phyloP scores from a whole-genome alignment of 2,888 invertebrate species.

The Xiphydria camelus region DNA sequence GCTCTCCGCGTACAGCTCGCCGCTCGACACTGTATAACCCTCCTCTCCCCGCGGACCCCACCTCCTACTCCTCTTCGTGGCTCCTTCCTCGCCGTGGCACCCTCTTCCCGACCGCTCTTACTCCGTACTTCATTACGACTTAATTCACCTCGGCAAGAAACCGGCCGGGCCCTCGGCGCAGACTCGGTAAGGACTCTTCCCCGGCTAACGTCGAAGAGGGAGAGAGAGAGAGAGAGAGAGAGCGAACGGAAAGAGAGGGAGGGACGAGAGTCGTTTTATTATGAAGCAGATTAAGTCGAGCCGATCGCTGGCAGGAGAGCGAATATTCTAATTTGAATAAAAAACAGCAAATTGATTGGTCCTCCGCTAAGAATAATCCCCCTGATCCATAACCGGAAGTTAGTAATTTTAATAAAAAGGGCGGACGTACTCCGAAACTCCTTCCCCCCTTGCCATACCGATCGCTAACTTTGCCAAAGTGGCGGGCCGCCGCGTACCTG shows the following conservation, averaged over 20 bases:
- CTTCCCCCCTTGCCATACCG: no score
- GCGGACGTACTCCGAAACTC: no score
- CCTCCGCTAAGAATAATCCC: constrained; percentile 26
- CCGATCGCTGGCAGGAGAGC: constrained; percentile 10
- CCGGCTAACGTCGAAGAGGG: constrained; percentile 7
- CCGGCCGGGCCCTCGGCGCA: constrained; percentile 13
- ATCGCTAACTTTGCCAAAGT: no score
- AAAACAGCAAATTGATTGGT: constrained; percentile 38
- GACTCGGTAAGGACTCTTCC: no score
- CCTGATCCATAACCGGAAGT: constrained; percentile 44
- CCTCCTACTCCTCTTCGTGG: not conserved
- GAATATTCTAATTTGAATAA: constrained; percentile 22
- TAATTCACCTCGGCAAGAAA: constrained; percentile 38
- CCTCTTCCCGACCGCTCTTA: constrained; percentile 1
- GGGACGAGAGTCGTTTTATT: constrained; percentile 6
- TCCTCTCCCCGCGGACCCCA: no score
- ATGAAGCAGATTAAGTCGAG: constrained; percentile 1
- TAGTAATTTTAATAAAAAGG: constrained; percentile 43
- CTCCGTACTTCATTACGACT: constrained; percentile 41
- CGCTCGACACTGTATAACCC: no score
- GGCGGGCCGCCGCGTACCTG: no score
- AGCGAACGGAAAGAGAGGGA: constrained; percentile 17
- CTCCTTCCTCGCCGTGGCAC: not conserved
- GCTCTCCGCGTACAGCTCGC: no score
- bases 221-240: constrained; percentile 6